Conservation (phyloP, 2,797 vertebrate species). For the Poecilia picta region DNA sequence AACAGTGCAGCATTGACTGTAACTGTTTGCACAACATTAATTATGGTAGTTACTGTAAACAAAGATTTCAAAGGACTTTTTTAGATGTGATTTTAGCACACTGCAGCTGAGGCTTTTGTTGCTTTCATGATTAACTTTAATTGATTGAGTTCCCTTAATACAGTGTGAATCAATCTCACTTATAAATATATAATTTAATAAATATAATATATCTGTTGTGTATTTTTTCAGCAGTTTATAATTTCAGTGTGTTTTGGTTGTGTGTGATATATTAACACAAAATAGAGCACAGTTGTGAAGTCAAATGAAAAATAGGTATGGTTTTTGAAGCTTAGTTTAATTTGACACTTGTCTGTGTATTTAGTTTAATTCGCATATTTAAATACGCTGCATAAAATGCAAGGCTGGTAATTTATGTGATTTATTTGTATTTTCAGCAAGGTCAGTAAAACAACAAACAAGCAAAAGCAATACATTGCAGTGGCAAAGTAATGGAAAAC, state of each 20-base stretch:
- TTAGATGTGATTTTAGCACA: constrained; percentile 30
- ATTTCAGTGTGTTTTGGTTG: background rate
- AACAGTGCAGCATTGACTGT: constrained; percentile 52
- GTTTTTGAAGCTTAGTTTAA: background rate
- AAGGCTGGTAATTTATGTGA: background rate
- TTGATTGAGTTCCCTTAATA: constrained; percentile 19
- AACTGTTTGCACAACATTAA: constrained; percentile 60
- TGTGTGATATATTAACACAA: background rate
- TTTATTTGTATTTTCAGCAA: background rate
- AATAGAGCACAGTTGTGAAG: background rate
- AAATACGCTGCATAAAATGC: background rate
- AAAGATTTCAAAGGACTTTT: constrained; percentile 33
- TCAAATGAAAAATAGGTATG: background rate
- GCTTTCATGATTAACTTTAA: constrained; percentile 43
- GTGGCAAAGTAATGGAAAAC: background rate
- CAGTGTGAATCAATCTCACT: background rate
- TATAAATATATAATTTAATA: constrained; percentile 1
- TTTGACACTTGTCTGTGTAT: background rate
- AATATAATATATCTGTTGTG: background rate
- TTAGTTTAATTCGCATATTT: background rate
- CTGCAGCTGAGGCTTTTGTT: constrained; percentile 42
- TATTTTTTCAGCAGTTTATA: background rate
- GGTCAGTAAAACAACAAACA: background rate
- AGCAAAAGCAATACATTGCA: background rate
- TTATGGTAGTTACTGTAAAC: constrained; percentile 63